Evolutionary conservation across 1,140 invertebrate genomes (phyloP).

Genomic region (Ruditapes philippinarum): DNA sequence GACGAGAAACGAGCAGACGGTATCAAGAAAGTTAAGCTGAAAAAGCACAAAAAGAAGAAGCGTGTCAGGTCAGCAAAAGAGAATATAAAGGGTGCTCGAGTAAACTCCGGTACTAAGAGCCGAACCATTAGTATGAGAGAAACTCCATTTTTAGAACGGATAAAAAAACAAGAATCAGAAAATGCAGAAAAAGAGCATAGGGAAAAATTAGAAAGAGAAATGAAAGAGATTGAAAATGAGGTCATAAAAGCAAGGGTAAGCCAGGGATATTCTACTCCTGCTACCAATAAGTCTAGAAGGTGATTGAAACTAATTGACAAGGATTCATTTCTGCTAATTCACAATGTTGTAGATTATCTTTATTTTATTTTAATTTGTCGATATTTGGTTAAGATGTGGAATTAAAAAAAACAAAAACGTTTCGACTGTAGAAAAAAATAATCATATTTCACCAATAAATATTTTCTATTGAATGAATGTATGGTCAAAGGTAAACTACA

Average conservation of each 20-base stretch:
- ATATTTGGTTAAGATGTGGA: too few relatives aligned
- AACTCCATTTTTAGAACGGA: constrained; percentile 58
- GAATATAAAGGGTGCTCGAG: constrained; percentile 31
- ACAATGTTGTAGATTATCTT: background rate
- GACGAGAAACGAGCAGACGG: constrained; percentile 37
- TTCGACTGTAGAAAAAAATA: too few relatives aligned
- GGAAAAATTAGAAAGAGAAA: constrained; percentile 50
- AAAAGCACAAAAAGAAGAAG: constrained; percentile 48
- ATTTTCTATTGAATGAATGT: too few relatives aligned
- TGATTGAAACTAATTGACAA: constrained; percentile 59
- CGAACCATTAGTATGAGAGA: constrained; percentile 8
- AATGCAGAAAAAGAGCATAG: constrained; percentile 24
- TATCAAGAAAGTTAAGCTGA: constrained; percentile 56
- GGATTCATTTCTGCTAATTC: background rate
- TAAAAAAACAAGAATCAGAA: constrained; percentile 51
- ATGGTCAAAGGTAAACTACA: background rate
- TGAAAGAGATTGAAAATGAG: constrained; percentile 65
- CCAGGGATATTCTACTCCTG: constrained; percentile 58
- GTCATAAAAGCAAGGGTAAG: constrained; percentile 70
- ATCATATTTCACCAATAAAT: too few relatives aligned
- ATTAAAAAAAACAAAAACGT: too few relatives aligned
- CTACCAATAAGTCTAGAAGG: constrained; percentile 65
- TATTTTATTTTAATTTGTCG: background rate
- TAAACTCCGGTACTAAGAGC: background rate
- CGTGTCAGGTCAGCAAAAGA: constrained; percentile 30